These are phyloP conservation scores for Lasiommata megera DNA, from an alignment of 2,888 invertebrate genomes.

Conservation along the genomic window DNA sequence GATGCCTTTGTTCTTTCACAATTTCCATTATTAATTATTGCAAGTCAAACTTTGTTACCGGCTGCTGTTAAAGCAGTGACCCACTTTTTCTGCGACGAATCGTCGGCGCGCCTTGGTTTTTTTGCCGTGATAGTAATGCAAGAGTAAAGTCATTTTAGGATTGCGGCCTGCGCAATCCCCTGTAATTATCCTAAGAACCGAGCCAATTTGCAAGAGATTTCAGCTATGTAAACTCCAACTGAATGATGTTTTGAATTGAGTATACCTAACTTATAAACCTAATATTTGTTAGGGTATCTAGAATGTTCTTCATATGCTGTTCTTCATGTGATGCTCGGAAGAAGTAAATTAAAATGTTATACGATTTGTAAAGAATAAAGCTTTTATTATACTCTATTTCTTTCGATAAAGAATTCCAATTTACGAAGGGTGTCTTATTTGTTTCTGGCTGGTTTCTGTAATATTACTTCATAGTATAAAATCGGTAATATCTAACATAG, in stretches of 20 bases:
- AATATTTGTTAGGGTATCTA: too few species aligned
- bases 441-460: too few species aligned
- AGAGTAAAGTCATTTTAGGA: slow-evolving; percentile 24
- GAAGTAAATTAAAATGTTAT: too few species aligned
- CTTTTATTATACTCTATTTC: too few species aligned
- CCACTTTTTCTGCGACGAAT: slow-evolving; percentile 22
- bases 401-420: too few species aligned
- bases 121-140: slow-evolving; percentile 23
- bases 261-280: too few species aligned
- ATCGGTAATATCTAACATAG: too few species aligned
- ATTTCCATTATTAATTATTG: not conserved
- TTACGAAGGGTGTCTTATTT: too few species aligned
- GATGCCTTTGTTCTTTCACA: not conserved
- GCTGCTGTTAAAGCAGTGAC: slow-evolving; percentile 17
- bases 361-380: too few species aligned
- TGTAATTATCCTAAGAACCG: slow-evolving; percentile 13
- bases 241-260: not conserved
- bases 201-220: slow-evolving; percentile 6
- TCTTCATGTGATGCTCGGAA: too few species aligned
- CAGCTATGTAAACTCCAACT: not conserved
- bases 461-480: too few species aligned
- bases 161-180: slow-evolving; percentile 23
- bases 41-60: slow-evolving; percentile 16
- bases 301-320: too few species aligned
- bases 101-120: slow-evolving; percentile 21